Evolutionary conservation across 2,797 vertebrate genomes (phyloP).

Genomic region (Phoebastria nigripes): DNA sequence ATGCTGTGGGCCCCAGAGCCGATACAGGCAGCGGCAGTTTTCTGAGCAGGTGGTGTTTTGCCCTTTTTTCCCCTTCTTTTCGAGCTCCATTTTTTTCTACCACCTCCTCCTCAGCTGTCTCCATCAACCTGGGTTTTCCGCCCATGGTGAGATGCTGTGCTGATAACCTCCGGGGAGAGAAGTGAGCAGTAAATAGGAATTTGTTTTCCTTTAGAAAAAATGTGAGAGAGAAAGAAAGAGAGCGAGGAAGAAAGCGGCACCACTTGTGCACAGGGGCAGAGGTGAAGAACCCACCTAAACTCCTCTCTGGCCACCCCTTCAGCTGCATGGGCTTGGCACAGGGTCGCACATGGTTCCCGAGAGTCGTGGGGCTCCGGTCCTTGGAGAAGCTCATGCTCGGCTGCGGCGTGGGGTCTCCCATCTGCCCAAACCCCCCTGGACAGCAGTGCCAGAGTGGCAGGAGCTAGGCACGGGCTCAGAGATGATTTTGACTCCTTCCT

Average conservation of each 20-base stretch:
- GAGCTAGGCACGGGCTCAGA: background rate
- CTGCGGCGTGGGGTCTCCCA: rapidly evolving
- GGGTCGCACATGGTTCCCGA: rapidly evolving
- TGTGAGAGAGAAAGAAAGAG: background rate
- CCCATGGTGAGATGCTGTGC: conserved; percentile 6
- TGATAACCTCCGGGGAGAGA: conserved; percentile 31
- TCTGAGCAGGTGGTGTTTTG: conserved; percentile 2
- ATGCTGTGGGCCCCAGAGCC: background rate
- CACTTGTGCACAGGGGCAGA: background rate
- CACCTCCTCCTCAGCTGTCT: conserved; percentile 23
- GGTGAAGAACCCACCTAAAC: background rate
- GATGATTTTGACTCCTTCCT: background rate
- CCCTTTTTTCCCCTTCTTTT: background rate
- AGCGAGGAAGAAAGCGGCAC: background rate
- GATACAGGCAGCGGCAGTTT: background rate
- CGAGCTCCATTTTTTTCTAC: background rate
- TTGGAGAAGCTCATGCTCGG: rapidly evolving
- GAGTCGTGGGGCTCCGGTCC: rapidly evolving
- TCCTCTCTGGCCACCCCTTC: background rate
- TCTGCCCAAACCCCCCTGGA: background rate
- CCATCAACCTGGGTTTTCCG: conserved; percentile 32
- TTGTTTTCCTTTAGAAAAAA: background rate
- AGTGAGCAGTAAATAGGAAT: conserved; percentile 39
- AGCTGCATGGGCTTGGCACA: background rate
- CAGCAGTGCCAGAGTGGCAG: background rate